A percentile compares a stretch with the other conserved stretches of the same genome.
Evolutionary conservation across 1,140 invertebrate species (phyloP).

Genomic region (Drosophila quadrilineata): DNA sequence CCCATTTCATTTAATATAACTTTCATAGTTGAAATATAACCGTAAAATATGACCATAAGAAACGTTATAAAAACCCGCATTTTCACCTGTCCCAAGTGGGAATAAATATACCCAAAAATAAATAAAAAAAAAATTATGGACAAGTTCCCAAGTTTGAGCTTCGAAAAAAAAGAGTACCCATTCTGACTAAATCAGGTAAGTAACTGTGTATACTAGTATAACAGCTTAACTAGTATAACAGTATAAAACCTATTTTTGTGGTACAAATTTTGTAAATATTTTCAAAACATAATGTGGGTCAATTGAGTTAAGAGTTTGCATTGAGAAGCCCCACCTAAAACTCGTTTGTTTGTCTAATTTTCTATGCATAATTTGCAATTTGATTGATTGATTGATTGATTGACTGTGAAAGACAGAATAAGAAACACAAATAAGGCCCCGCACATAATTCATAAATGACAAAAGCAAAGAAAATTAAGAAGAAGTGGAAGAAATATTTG

Average conservation of each 20-base stretch:
- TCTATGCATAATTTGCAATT: constrained; percentile 29
- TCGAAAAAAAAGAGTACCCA: too few relatives aligned
- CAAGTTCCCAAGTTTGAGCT: constrained; percentile 18
- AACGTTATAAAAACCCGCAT: constrained; percentile 15
- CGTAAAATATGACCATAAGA: constrained; percentile 11
- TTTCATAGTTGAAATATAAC: constrained; percentile 5
- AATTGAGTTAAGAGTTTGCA: constrained; percentile 11
- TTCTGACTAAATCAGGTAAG: too few relatives aligned
- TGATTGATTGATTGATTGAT: constrained; percentile 28
- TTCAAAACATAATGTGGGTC: constrained; percentile 24
- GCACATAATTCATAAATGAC: neutral
- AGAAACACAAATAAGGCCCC: constrained; percentile 9
- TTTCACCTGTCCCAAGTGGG: constrained; percentile 10
- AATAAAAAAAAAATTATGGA: constrained; percentile 8
- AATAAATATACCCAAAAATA: neutral
- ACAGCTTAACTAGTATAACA: too few relatives aligned
- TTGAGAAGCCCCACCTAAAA: constrained; percentile 6
- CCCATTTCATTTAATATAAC: constrained; percentile 10
- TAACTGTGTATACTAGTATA: too few relatives aligned
- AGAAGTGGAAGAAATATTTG: too few relatives aligned
- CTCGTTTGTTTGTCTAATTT: constrained; percentile 4
- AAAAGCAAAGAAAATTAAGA: neutral
- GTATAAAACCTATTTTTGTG: too few relatives aligned
- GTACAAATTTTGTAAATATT: constrained; percentile 17
- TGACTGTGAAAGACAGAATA: neutral